Base-by-base conservation (phyloP, 64 coral and sea anemone species). In the Actinia equina region DNA sequence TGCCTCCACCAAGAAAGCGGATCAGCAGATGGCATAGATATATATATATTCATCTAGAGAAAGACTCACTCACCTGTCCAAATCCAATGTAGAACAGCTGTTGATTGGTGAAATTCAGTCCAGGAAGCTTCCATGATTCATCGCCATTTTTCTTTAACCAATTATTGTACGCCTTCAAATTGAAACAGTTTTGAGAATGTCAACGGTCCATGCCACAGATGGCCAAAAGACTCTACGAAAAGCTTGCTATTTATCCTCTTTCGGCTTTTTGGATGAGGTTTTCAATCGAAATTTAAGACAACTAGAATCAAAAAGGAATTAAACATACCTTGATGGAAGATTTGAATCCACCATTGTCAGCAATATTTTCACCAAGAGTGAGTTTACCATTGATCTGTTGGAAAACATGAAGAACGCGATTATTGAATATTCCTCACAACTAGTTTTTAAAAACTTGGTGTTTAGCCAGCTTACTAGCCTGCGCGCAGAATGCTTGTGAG, bases 281-380 rank as follows among this genome's bases (percentile, higher is more conserved):
- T 49, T 49, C 46, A 49, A 2, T 49, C 3, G 46, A 49, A 49
- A 37, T 37, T 37, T 37, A 37, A 37, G 30, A 37, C 30, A 37
- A 37, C 30, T 37, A 37, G 30, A 37, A 37, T 0, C 30, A 37
- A 37, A 16, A 57, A 57, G 11, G 15, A 65, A 65, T 5, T 23
- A 65, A 23, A n/a, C 80, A 9, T 88, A 98, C 96, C 90, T 51
- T 93, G 45, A 90, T 84, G 15, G 96, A 98, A 7, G 96, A 91
- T 41, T 92, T 92, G 59, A 98, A 98, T 30, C 96, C 96, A 52
- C 96, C 96, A 59, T 98, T 98, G 82, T 98, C 96, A 41, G 96
- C 96, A 83, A 98, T 98, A 71, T 98, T 98, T 45, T 98, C 96
- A 25, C 96, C 96, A 46, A 98, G 86, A 27, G 96, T 98, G 16